These are phyloP conservation scores for Myotis davidii DNA, from an alignment of 2,113 vertebrate genomes.

Conservation along the genomic window DNA sequence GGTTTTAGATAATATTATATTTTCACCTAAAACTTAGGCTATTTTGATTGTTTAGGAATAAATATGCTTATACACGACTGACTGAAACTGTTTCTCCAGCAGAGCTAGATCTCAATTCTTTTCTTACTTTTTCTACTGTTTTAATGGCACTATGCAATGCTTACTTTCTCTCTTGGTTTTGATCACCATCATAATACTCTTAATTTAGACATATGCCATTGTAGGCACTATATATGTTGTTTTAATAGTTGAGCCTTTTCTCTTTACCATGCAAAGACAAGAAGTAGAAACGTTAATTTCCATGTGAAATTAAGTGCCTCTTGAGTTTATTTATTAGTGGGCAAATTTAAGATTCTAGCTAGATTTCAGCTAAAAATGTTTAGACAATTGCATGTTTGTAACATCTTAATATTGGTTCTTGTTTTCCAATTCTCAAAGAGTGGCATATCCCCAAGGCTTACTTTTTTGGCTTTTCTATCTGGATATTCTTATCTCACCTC, in stretches of 20 bases:
- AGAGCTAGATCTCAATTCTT: constrained; percentile 13
- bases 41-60: neutral
- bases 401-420: neutral
- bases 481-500: constrained; percentile 7
- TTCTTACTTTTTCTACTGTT: constrained; percentile 10
- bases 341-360: constrained; percentile 19
- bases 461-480: constrained; percentile 28
- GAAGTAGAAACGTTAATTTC: constrained; percentile 41
- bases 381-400: neutral
- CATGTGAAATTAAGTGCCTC: neutral
- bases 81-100: constrained; percentile 10
- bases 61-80: neutral
- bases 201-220: neutral
- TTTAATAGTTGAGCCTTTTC: constrained; percentile 26
- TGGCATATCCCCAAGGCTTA: neutral
- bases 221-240: neutral
- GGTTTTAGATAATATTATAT: neutral
- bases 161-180: constrained; percentile 42
- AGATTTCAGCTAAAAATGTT: constrained; percentile 25
- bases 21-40: constrained; percentile 45
- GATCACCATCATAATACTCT: neutral
- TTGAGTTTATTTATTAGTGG: constrained; percentile 6
- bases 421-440: neutral
- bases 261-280: constrained; percentile 25
- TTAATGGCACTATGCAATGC: neutral